phyloP scores from a whole-genome alignment of 2,113 vertebrate genomes.

The Pantherophis guttatus region DNA sequence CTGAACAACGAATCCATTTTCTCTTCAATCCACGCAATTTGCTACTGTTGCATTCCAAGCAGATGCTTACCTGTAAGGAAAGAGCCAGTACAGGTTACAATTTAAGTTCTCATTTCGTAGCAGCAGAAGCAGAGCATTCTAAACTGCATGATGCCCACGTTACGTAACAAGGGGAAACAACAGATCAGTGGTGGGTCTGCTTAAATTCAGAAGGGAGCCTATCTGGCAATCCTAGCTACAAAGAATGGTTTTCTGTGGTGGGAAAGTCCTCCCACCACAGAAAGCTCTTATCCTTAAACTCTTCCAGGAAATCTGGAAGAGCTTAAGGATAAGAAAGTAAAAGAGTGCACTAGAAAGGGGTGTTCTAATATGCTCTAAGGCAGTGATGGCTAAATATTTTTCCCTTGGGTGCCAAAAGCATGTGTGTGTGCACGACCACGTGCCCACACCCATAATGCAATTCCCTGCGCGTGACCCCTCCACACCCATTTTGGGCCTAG shows the following conservation, averaged over 20 bases:
- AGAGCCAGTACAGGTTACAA: neutral
- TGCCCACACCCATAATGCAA: too few relatives aligned
- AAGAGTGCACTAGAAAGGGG: neutral
- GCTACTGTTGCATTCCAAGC: constrained; percentile 98
- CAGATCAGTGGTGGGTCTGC: neutral
- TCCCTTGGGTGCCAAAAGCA: too few relatives aligned
- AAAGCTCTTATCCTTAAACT: too few relatives aligned
- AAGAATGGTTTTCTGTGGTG: neutral
- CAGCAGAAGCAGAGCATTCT: neutral
- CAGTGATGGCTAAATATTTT: too few relatives aligned
- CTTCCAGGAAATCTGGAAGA: neutral
- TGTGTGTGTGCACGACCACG: too few relatives aligned
- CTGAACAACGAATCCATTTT: constrained; percentile 98
- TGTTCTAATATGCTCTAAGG: neutral
- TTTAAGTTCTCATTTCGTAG: neutral
- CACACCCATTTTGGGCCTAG: too few relatives aligned
- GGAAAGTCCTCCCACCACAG: neutral
- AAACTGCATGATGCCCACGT: neutral
- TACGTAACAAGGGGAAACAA: neutral
- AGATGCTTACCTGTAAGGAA: constrained; percentile 89
- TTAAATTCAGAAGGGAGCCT: neutral
- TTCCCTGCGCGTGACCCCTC: too few relatives aligned
- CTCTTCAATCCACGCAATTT: constrained; percentile 93
- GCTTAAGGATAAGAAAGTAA: neutral
- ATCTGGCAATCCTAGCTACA: neutral